Evolutionary conservation across 2,888 invertebrate genomes (phyloP).

Genomic region (Acleris laterana): DNA sequence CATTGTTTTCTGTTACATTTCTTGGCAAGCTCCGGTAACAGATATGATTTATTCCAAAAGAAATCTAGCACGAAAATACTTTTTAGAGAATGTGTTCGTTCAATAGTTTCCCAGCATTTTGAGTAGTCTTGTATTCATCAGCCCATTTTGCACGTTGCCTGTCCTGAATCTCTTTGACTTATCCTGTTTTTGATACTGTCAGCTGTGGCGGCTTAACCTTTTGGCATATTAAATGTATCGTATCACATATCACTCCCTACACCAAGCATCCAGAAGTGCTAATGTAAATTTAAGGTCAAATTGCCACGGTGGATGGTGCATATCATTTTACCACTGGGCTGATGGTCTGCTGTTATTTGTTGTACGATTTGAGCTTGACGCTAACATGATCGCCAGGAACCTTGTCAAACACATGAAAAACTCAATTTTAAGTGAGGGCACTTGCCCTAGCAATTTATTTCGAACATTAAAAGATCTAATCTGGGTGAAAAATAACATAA

Average conservation of each 20-base stretch:
- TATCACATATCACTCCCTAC: too few species aligned
- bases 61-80: constrained; percentile 20
- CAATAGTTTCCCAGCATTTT: constrained; percentile 29
- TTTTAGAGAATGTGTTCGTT: constrained; percentile 32
- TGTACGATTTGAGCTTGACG: constrained; percentile 15
- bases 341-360: constrained; percentile 28
- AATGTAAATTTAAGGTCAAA: not conserved
- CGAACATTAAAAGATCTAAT: too few species aligned
- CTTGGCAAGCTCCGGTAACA: not conserved
- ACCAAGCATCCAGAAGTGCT: not conserved
- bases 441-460: too few species aligned
- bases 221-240: not conserved
- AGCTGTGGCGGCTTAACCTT: not conserved
- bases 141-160: constrained; percentile 37
- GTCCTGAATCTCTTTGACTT: constrained; percentile 2
- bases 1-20: not conserved
- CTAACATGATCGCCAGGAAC: not conserved
- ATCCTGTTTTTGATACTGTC: not conserved
- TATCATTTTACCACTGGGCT: constrained; percentile 32
- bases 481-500: too few species aligned
- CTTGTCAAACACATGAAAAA: too few species aligned
- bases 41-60: not conserved
- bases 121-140: constrained; percentile 32
- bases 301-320: not conserved
- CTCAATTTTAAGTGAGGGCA: too few species aligned